phyloP scores from a whole-genome alignment of 2,797 vertebrate species.

The Dallia pectoralis region DNA sequence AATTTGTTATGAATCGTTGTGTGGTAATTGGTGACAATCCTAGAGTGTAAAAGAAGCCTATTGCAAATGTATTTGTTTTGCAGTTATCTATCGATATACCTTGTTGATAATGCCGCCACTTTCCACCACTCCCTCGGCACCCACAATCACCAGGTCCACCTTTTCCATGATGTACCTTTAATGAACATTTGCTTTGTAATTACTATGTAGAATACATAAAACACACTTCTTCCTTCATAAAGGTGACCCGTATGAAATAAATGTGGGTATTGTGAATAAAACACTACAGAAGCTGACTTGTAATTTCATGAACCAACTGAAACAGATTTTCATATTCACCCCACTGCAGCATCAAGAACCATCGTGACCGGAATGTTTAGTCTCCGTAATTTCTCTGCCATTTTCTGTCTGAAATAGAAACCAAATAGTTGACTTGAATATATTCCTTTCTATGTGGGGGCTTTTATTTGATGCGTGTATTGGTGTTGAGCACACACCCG shows the following conservation, averaged over 20 bases:
- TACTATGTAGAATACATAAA: neutral
- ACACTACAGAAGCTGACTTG: too few relatives aligned
- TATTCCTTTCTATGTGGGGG: neutral
- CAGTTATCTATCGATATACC: slow-evolving; percentile 61
- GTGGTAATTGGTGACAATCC: neutral
- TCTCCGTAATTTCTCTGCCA: slow-evolving; percentile 86
- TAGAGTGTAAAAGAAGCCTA: neutral
- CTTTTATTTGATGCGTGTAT: neutral
- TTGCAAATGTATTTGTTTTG: neutral
- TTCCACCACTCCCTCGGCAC: slow-evolving; percentile 97
- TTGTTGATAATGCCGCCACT: slow-evolving; percentile 98
- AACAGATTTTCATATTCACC: slow-evolving; percentile 68
- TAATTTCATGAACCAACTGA: neutral
- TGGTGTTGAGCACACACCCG: slow-evolving; percentile 74
- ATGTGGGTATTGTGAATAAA: neutral
- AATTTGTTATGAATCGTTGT: neutral
- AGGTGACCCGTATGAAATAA: neutral
- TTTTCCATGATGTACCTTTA: slow-evolving; percentile 93
- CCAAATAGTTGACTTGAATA: neutral
- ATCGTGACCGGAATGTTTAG: slow-evolving; percentile 90
- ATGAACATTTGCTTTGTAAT: slow-evolving; percentile 12
- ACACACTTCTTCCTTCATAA: neutral
- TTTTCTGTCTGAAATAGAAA: slow-evolving; percentile 77
- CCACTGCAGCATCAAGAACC: slow-evolving; percentile 93
- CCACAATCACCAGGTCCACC: slow-evolving; percentile 92